Evolutionary conservation across 2,797 vertebrate species (phyloP), one percentile per base, ranked within the genome.

Genomic region (Molossus alvarezi): DNA sequence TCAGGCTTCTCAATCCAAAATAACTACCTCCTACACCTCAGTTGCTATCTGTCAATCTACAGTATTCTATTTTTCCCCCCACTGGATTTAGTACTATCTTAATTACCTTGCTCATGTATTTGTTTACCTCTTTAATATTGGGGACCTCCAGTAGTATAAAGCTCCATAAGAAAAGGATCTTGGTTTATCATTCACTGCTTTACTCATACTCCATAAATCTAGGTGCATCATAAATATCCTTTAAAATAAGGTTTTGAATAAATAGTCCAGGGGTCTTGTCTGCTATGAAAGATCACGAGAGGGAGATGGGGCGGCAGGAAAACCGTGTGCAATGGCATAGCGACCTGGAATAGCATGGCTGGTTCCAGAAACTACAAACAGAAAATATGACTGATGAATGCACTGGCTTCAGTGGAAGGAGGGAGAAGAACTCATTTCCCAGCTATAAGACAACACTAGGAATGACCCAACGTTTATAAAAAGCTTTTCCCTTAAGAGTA

Each of bases 101-200:
- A 45, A 65, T 88, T 72, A 79, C 57, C 9, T 83, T 79, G 13
- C 37, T 69, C 37, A 33, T 62, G 6, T 69, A 71, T 86, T 75
- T 76, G 53, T 37, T 95, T 76, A 90, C 29, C 21, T 90, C 69
- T 71, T 90, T 86, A 87, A 82, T 82, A 82, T 58, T 15, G 15
- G 23, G 45, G 29, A 64, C 15, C 3, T 67, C 25, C 64, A 88
- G 21, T 75, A 33, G 6, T 14, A 80, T 9, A 62, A 84, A 51
- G 18, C 17, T 71, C 21, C 72, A 77, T 9, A 29, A 57, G 12
- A 15, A 58, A 83, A 91, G 7, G 9, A 79, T 72, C 37, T 73
- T 71, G 58, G 37, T 55, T 79, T 81, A 12, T 75, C 48, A 5
- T 57, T 73, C 12, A 55, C 33, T 58, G 20, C 29, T 93, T 93